Evolutionary conservation across 1,140 invertebrate genomes (phyloP).

Genomic region (Scaptomyza graminum): DNA sequence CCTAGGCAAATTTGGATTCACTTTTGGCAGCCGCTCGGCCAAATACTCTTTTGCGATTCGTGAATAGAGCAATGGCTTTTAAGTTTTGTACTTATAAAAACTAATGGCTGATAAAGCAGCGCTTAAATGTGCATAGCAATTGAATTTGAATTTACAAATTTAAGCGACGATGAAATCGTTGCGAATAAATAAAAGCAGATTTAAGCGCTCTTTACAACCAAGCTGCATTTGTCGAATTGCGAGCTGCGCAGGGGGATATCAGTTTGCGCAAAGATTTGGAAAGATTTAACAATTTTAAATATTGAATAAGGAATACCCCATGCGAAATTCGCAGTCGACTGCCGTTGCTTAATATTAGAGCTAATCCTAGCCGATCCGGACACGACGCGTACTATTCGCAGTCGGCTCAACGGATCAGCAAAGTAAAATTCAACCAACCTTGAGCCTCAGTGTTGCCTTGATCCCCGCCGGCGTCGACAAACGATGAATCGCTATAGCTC

Average conservation of each 20-base stretch:
- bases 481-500: constrained; percentile 62
- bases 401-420: constrained; percentile 16
- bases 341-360: constrained; percentile 15
- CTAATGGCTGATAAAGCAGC: constrained; percentile 35
- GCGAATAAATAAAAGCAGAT: constrained; percentile 30
- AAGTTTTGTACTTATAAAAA: constrained; percentile 24
- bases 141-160: constrained; percentile 12
- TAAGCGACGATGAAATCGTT: constrained; percentile 28
- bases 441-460: constrained; percentile 83
- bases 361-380: constrained; percentile 42
- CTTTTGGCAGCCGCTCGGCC: constrained; percentile 43
- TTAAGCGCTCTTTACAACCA: constrained; percentile 51
- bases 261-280: neutral
- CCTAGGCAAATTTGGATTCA: constrained; percentile 21
- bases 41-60: constrained; percentile 47
- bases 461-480: constrained; percentile 75
- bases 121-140: constrained; percentile 54
- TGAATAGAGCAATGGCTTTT: constrained; percentile 53
- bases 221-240: constrained; percentile 20
- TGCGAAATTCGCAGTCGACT: constrained; percentile 37
- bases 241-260: neutral
- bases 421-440: constrained; percentile 77
- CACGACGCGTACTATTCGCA: neutral
- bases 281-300: neutral
- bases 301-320: neutral